Conservation (phyloP, 2,113 vertebrate genomes). For the Ammodytes dubius region DNA sequence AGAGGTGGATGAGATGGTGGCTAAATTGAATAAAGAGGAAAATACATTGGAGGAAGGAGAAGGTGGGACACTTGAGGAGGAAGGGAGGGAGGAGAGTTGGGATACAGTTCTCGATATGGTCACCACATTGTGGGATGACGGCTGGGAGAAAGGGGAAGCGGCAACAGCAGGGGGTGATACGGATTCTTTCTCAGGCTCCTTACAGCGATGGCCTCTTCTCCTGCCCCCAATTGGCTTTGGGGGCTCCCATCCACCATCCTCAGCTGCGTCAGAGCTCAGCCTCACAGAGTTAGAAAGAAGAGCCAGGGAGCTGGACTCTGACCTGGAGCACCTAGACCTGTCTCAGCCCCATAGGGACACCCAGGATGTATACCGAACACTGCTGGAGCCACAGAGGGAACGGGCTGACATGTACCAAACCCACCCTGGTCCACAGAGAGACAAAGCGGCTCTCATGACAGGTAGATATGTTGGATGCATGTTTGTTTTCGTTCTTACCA, state of each 20-base stretch:
- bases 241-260: conserved; percentile 84
- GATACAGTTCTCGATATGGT: conserved; percentile 84
- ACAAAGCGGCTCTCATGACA: conserved; percentile 54
- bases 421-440: conserved; percentile 75
- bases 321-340: conserved; percentile 77
- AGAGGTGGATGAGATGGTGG: conserved; percentile 41
- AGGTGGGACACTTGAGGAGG: conserved; percentile 32
- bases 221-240: conserved; percentile 84
- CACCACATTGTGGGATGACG: conserved; percentile 84
- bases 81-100: conserved; percentile 74
- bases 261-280: conserved; percentile 83
- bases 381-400: conserved; percentile 71
- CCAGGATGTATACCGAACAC: conserved; percentile 60
- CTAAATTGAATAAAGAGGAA: conserved; percentile 54
- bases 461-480: conserved; percentile 54
- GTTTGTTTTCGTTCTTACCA: not conserved
- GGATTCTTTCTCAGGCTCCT: conserved; percentile 79
- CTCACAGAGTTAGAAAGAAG: conserved; percentile 82
- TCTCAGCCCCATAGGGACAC: conserved; percentile 65
- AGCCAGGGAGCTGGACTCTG: conserved; percentile 79
- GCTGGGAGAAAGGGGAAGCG: conserved; percentile 67
- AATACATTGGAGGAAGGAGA: conserved; percentile 44
- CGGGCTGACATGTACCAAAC: conserved; percentile 75
- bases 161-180: conserved; percentile 61
- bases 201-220: conserved; percentile 85